Base-by-base conservation (phyloP, 2,888 invertebrate species). In the Incurvaria masculella region DNA sequence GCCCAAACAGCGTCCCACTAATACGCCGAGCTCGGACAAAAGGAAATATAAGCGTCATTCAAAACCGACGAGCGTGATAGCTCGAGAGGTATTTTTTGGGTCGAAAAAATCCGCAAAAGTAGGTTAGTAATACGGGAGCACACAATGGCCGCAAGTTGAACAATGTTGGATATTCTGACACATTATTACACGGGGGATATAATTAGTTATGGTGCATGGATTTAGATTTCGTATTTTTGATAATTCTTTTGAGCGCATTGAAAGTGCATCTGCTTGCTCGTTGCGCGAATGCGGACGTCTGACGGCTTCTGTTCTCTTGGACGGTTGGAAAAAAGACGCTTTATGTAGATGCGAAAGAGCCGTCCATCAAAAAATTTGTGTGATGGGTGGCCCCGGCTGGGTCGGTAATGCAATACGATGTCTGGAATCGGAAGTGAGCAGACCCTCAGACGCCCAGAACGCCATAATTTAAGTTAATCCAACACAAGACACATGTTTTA, bases 141-240 rank as follows among this genome's bases (percentile, higher is more conserved):
- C 21, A 74, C 72, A 76, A 75, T 61, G 58, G 64, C 49, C 18
- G 48, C n/a, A 41, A 47, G 59, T 63, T 67, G 69, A 72, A 74
- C 73, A 76, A 73, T 66, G 57, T 58, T 21, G 51, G 60, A 56
- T 58, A 57, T 60, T 16, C 64, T 62, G 65, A 64, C 68, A 63
- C 62, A 59, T 64, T 66, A 71, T 76, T 76, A 74, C 69, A 71
- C 55, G 74, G 70, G 74, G 74, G 75, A 75, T 78, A 72, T 78
- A 75, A 78, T 78, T 78, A 78, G 76, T 65, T 73, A 75, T 78
- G 78, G 76, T 76, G 71, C 67, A 73, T 68, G 75, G 76, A 75
- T 76, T 76, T 75, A 75, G 78, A 76, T 76, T 70, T 74, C 68
- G 68, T 65, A 45, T 4, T 14, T 44, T 44, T 49, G 76, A 75